These are phyloP conservation scores for Motacilla alba DNA, from an alignment of 2,113 vertebrate genomes.

Conservation along the genomic window DNA sequence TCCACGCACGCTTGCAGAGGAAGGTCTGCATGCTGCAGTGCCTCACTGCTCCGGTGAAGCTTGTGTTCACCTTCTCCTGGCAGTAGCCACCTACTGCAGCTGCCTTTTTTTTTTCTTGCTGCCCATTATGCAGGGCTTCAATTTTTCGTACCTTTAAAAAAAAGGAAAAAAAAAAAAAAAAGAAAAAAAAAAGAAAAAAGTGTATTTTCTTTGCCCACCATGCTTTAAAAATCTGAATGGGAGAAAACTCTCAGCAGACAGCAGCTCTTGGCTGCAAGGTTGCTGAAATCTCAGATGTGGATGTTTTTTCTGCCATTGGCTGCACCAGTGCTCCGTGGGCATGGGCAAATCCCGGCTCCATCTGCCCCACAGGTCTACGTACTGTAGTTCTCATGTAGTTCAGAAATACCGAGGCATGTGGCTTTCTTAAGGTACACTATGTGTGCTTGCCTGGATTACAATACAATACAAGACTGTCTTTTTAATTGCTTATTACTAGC, in stretches of 20 bases:
- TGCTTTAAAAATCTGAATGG: constrained; percentile 48
- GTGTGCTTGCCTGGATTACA: constrained; percentile 70
- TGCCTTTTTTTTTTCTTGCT: constrained; percentile 46
- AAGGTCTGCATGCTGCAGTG: constrained; percentile 61
- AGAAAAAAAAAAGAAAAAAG: accelerated
- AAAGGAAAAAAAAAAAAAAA: background rate
- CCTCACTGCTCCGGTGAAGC: constrained; percentile 47
- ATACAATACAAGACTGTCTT: constrained; percentile 60
- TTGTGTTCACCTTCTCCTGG: background rate
- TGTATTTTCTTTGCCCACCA: constrained; percentile 40
- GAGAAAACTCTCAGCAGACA: constrained; percentile 34
- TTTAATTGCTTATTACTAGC: constrained; percentile 69
- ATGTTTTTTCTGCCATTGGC: constrained; percentile 54
- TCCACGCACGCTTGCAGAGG: constrained; percentile 33
- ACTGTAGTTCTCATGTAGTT: constrained; percentile 72
- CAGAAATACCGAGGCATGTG: constrained; percentile 70
- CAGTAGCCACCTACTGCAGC: constrained; percentile 54
- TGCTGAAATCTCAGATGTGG: constrained; percentile 47
- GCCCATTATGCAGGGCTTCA: constrained; percentile 57
- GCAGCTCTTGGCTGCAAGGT: constrained; percentile 2
- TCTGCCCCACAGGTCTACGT: constrained; percentile 56
- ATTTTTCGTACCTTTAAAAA: background rate
- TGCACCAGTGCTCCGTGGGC: constrained; percentile 45
- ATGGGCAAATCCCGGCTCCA: constrained; percentile 25
- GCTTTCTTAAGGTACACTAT: constrained; percentile 72